Evolutionary conservation across 2,113 vertebrate genomes (phyloP).

Genomic region (Hippolais icterina): DNA sequence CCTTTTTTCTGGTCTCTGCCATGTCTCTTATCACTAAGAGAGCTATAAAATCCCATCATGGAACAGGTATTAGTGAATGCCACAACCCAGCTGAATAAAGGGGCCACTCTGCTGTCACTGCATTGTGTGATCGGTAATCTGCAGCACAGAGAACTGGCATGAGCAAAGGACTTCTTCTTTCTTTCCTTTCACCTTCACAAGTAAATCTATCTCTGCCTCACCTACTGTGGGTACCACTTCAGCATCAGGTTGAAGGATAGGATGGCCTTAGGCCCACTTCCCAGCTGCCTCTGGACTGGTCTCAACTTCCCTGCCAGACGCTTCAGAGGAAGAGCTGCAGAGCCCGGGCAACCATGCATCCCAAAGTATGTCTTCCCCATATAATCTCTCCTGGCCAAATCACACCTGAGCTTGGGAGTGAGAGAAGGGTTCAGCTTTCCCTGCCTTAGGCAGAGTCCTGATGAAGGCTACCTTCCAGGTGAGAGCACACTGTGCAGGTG

Average conservation of each 20-base stretch:
- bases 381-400: not conserved
- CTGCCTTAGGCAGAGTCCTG: not conserved
- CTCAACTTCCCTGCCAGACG: not conserved
- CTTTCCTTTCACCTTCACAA: not conserved
- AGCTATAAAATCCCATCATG: not conserved
- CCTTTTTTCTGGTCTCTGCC: not conserved
- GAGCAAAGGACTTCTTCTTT: not conserved
- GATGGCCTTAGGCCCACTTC: not conserved
- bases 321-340: not conserved
- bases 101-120: not conserved
- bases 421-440: not conserved
- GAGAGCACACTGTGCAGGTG: rapidly evolving
- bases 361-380: not conserved
- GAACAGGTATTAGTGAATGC: not conserved
- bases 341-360: not conserved
- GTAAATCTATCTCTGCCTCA: not conserved
- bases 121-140: not conserved
- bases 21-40: not conserved
- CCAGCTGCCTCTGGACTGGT: not conserved
- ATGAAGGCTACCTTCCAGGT: not conserved
- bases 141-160: not conserved
- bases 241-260: not conserved
- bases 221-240: not conserved
- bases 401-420: not conserved
- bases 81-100: not conserved